Conservation (phyloP, 2,797 vertebrate genomes). For the Lindbergichthys nudifrons region DNA sequence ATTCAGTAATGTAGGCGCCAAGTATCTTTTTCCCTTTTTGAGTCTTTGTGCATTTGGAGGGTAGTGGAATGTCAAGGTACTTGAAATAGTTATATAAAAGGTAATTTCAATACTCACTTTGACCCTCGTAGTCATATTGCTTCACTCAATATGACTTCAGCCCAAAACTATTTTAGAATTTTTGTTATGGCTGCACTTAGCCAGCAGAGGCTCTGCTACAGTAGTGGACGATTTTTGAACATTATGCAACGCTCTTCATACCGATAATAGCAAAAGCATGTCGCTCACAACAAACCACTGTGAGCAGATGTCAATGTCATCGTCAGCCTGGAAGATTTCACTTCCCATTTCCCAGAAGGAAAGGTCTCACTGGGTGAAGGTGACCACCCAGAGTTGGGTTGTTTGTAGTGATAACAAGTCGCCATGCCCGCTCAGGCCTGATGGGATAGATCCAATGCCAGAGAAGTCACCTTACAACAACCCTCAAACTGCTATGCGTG, state of each 20-base stretch:
- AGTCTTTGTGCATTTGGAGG: constrained; percentile 49
- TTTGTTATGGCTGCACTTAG: constrained; percentile 32
- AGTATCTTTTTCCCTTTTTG: constrained; percentile 29
- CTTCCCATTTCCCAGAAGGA: constrained; percentile 55
- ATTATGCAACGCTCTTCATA: constrained; percentile 23
- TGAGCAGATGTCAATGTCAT: constrained; percentile 15
- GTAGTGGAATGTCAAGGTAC: constrained; percentile 39
- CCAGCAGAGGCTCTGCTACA: neutral
- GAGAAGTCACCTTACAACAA: constrained; percentile 33
- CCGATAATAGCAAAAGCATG: constrained; percentile 32
- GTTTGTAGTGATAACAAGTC: constrained; percentile 49
- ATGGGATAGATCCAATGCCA: constrained; percentile 48
- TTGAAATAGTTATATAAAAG: constrained; percentile 66
- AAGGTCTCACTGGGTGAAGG: constrained; percentile 32
- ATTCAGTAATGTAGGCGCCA: constrained; percentile 9
- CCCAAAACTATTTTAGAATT: constrained; percentile 46
- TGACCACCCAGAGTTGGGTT: constrained; percentile 41
- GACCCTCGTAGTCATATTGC: constrained; percentile 34
- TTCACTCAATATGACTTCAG: constrained; percentile 58
- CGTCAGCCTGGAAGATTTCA: constrained; percentile 37
- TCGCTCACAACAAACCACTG: constrained; percentile 20
- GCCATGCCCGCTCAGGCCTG: constrained; percentile 50
- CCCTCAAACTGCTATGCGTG: constrained; percentile 15
- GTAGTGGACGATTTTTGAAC: neutral
- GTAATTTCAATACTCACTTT: constrained; percentile 43